Percentiles rank a stretch among this genome's conserved stretches.
phyloP scores from a whole-genome alignment of 2,797 vertebrate species.

The Buceros bicornis region DNA sequence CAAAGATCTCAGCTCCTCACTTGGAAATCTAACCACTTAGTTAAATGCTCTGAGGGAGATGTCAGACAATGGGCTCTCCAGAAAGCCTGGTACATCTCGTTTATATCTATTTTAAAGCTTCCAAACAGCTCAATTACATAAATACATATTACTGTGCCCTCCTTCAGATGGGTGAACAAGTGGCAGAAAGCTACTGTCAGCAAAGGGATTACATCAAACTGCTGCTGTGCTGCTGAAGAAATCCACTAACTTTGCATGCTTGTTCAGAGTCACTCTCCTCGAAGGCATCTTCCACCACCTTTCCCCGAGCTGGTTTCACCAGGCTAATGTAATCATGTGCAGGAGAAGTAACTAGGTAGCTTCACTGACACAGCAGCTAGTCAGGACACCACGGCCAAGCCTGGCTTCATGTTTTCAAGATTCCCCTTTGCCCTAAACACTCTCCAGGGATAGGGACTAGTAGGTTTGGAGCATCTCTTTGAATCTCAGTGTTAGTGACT shows the following conservation, averaged over 20 bases:
- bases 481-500: neutral
- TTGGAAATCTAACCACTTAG: conserved; percentile 24
- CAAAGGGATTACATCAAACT: conserved; percentile 25
- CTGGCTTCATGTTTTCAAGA: neutral
- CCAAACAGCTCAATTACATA: conserved; percentile 29
- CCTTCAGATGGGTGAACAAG: conserved; percentile 24
- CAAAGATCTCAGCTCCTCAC: conserved; percentile 35
- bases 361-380: neutral
- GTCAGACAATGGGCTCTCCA: neutral
- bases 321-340: neutral
- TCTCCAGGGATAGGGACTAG: neutral
- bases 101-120: conserved; percentile 44
- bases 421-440: neutral
- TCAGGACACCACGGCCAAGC: neutral
- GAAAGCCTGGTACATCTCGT: conserved; percentile 15
- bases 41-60: conserved; percentile 24
- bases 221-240: neutral
- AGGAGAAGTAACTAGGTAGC: neutral
- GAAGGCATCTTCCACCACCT: neutral
- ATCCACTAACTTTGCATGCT: neutral
- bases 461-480: neutral
- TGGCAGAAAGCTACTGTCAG: conserved; percentile 7
- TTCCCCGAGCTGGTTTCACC: neutral
- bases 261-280: neutral
- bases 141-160: neutral